Base-by-base conservation (phyloP, 2,797 vertebrate genomes). In the Eremophila alpestris region DNA sequence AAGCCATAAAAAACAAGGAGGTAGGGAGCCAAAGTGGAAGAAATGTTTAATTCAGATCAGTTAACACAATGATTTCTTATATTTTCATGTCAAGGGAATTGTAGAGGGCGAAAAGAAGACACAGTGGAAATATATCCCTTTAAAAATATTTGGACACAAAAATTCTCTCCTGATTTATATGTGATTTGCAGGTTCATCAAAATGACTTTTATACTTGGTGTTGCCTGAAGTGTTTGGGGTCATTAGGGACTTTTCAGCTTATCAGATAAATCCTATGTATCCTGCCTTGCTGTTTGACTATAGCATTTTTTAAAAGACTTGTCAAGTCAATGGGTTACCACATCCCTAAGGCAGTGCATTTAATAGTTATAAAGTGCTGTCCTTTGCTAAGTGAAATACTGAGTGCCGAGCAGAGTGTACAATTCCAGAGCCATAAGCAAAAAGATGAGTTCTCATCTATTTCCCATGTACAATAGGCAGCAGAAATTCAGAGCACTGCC, bases 281-380 rank as follows among this genome's bases (percentile, higher is more conserved):
- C 64, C 75, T 94, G 90, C 93, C 83, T 90, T 85, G 94, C 90
- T 95, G 52, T 94, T 88, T 87, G 83, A 96, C 95, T 94, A 46
- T 7, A 80, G 87, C 81, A 96, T 91, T 96, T 95, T 94, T 90
- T 87, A 92, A 96, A 95, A 98, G 92, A 94, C 96, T 96, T 96
- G 94, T 96, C 71, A 87, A 96, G 94, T 91, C 96, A 96, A 89
- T 87, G 90, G 87, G 94, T 96, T 97, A 97, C 92, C 90, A 89
- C 87, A 73, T 97, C 97, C 86, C 94, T 93, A 87, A 56, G 87
- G 91, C 52, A 20, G 92, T 95, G 79, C 85, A 68, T 80, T 92
- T 97, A 94, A 94, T 95, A 97, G 87, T 97, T 96, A 97, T 97
- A 96, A 96, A 97, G 92, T 89, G 90, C 94, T 96, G 95, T 96